Base-by-base conservation (phyloP, 2,888 invertebrate species). In the Pycnomerus fuliginosus region DNA sequence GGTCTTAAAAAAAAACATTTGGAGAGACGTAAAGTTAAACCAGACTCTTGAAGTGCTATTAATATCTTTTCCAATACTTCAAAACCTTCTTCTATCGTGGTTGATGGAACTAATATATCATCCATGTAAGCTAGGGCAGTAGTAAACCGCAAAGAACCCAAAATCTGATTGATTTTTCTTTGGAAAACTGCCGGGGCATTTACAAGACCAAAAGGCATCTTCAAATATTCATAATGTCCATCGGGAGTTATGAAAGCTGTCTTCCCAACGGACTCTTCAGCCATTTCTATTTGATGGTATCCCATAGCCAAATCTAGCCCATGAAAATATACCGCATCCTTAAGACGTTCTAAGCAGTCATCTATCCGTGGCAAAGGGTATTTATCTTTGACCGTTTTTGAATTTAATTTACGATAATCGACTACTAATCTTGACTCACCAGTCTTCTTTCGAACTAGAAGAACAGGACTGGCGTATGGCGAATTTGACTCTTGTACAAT, bases 141-240 rank as follows among this genome's bases (percentile, higher is more conserved):
- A 11, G n/a, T 8, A 13, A 10, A 12, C 3, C 29, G n/a, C 3
- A 29, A 13, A 3, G n/a, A 10, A 12, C 29, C 10, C 3, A 29
- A 12, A 4, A 29, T 29, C n/a, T 29, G n/a, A 12, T 29, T 12
- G 12, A 29, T 29, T 14, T 10, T 12, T 3, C 29, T 13, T 29
- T 29, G 29, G 4, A 29, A 29, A 13, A 29, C 29, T 8, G 8
- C n/a, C 8, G 29, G 29, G 29, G 29, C 29, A 5, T 29, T 29
- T 3, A 29, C 29, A n/a, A 29, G 29, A 10, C 29, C 29, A 29
- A 29, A n/a, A n/a, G n/a, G n/a, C n/a, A n/a, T n/a, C n/a, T n/a
- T n/a, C n/a, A n/a, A n/a, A n/a, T n/a, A n/a, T n/a, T n/a, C n/a
- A n/a, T n/a, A n/a, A n/a, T n/a, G n/a, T n/a, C n/a, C n/a, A n/a